A percentile compares a stretch with the other conserved stretches of the same genome.
Evolutionary conservation across 2,888 invertebrate species (phyloP).

Genomic region (Acleris cristana): DNA sequence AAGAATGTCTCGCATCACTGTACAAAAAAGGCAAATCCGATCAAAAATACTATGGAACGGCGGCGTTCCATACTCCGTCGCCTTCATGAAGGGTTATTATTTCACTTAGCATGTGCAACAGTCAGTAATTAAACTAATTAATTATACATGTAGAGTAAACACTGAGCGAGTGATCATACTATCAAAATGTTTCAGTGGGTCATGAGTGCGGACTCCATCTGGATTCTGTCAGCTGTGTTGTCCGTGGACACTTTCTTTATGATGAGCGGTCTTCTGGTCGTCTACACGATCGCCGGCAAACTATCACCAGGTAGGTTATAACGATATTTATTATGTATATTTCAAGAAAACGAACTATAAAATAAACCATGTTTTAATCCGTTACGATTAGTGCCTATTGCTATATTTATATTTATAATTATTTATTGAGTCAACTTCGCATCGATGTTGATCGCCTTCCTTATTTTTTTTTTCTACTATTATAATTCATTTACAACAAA

Average conservation of each 20-base stretch:
- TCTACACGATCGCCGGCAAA: slow-evolving; percentile 38
- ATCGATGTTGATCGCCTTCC: too few relatives aligned
- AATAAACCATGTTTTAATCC: background rate
- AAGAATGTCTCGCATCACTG: too few relatives aligned
- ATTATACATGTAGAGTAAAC: background rate
- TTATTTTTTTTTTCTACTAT: too few relatives aligned
- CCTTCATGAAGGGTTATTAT: too few relatives aligned
- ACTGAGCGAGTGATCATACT: background rate
- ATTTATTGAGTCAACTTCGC: too few relatives aligned
- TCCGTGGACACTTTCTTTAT: slow-evolving; percentile 42
- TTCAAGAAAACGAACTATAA: background rate
- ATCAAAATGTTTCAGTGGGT: slow-evolving; percentile 34
- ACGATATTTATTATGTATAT: background rate
- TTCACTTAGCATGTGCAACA: too few relatives aligned
- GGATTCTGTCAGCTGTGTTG: slow-evolving; percentile 36
- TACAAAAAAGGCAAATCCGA: too few relatives aligned
- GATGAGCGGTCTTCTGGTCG: slow-evolving; percentile 40
- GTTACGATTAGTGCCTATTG: too few relatives aligned
- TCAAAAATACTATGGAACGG: too few relatives aligned
- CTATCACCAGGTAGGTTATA: slow-evolving; percentile 36
- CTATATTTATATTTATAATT: too few relatives aligned
- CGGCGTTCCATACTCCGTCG: too few relatives aligned
- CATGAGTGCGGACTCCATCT: slow-evolving; percentile 12
- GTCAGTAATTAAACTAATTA: background rate
- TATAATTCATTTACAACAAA: too few relatives aligned